These are phyloP conservation scores for Zaprionus ornatus DNA, from an alignment of 1,140 invertebrate species.

Conservation along the genomic window DNA sequence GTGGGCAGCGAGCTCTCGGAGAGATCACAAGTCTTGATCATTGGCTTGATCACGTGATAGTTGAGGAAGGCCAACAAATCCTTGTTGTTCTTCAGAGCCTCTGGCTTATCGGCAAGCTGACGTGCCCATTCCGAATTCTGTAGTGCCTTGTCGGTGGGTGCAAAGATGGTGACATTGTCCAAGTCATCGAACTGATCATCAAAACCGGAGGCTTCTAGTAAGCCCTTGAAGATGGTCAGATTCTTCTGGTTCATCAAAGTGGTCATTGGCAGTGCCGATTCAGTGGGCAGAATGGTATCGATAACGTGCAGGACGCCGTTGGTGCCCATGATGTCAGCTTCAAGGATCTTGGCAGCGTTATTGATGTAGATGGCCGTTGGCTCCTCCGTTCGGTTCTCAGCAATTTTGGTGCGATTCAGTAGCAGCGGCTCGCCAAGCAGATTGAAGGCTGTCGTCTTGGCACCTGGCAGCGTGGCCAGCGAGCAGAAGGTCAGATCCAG, in stretches of 20 bases:
- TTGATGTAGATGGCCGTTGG: constrained; percentile 83
- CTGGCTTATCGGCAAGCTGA: constrained; percentile 81
- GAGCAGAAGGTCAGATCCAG: constrained; percentile 88
- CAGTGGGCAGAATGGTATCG: constrained; percentile 87
- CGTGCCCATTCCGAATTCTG: constrained; percentile 80
- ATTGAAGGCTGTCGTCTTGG: constrained; percentile 85
- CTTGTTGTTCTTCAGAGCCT: constrained; percentile 79
- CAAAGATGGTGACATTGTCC: constrained; percentile 87
- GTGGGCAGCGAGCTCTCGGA: constrained; percentile 85
- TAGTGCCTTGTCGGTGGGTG: constrained; percentile 87
- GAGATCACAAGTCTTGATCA: constrained; percentile 85
- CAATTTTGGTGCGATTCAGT: constrained; percentile 84
- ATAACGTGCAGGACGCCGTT: constrained; percentile 90
- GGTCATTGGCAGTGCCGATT: constrained; percentile 84
- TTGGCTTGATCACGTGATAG: constrained; percentile 86
- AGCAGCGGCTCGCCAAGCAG: constrained; percentile 85
- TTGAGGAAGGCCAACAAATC: constrained; percentile 85
- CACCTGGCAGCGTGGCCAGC: constrained; percentile 85
- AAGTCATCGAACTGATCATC: constrained; percentile 85
- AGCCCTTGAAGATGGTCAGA: constrained; percentile 84
- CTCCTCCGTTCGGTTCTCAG: constrained; percentile 44
- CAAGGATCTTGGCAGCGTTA: constrained; percentile 83
- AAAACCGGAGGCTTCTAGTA: constrained; percentile 86
- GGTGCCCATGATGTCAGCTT: constrained; percentile 86
- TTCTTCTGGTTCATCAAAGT: constrained; percentile 84